Conservation (phyloP, 2,797 vertebrate species). For the Vipera latastei region DNA sequence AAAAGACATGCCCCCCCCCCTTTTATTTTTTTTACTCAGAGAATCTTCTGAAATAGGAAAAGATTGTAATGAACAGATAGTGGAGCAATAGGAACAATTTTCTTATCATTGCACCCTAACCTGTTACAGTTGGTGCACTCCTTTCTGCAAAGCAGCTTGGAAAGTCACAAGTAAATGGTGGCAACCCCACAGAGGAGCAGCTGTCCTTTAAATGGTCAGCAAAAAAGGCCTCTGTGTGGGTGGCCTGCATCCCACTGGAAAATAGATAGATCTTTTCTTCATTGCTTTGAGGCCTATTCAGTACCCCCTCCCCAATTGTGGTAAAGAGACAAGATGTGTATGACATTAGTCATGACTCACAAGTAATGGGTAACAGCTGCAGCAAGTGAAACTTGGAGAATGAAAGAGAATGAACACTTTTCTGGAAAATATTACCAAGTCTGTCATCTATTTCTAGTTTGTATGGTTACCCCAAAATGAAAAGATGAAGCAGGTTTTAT, state of each 20-base stretch:
- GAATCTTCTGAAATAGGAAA: not conserved
- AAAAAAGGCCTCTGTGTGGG: not conserved
- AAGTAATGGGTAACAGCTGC: constrained; percentile 28
- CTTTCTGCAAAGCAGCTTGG: not conserved
- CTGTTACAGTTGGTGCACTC: not conserved
- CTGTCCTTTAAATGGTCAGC: not conserved
- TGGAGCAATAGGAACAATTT: not conserved
- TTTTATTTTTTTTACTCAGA: not conserved
- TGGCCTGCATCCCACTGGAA: not conserved
- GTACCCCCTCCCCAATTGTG: not conserved
- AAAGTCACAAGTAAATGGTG: not conserved
- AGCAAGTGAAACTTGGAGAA: constrained; percentile 44
- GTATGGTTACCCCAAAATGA: not conserved
- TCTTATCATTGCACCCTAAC: not conserved
- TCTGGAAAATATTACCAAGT: constrained; percentile 24
- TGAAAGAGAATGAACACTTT: constrained; percentile 16
- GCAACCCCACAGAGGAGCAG: not conserved
- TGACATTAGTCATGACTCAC: not conserved
- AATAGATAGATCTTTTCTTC: not conserved
- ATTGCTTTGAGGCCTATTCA: not conserved
- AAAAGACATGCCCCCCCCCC: not conserved
- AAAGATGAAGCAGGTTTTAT: not conserved
- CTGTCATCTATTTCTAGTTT: constrained; percentile 26
- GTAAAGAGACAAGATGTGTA: not conserved
- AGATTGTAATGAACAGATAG: not conserved